Evolutionary conservation across 2,797 vertebrate genomes (phyloP), one percentile per base, ranked within the genome.

Genomic region (Bradypodion pumilum): DNA sequence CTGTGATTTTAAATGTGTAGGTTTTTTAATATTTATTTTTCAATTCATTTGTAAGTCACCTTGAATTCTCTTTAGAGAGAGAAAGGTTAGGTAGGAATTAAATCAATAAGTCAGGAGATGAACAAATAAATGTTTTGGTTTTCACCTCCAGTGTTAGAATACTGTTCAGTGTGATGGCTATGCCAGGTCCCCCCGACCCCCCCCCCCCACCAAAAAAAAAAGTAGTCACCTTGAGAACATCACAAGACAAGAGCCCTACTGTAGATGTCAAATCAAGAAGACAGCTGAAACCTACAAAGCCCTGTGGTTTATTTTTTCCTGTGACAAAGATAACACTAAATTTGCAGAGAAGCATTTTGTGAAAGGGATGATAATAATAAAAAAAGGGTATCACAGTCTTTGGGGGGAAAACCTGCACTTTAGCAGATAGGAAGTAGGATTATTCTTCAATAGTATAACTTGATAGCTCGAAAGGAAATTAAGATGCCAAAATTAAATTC

Each of bases 401-500:
- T 52, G 42, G 42, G 68, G 63, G 23, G 27, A 40, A 72, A 37
- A 56, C 60, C 37, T 74, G 35, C 29, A 16, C 70, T 77, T 81
- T 72, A 56, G 74, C 59, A 82, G 56, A 78, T 73, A 44, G 52
- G 80, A 86, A 78, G 44, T 49, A 63, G 77, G 37, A 85, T 85
- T 85, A 42, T 66, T 74, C 74, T 85, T 74, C 62, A 42, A 13
- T 74, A 25, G 62, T 66, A 66, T 65, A 56, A n/a, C 23, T 82
- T 78, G 80, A 86, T 66, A 32, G 44, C 52, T 86, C 12, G 1
- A 72, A 63, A 77, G 79, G 79, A 86, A 78, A 82, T 86, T 72
- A 78, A 78, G 79, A 78, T 70, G 79, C 59, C 74, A 78, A 27
- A 78, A 82, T 86, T 78, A 82, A 86, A 35, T 63, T 77, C 42